Evolutionary conservation across 2,888 invertebrate genomes (phyloP).

Genomic region (Lithosia quadra): DNA sequence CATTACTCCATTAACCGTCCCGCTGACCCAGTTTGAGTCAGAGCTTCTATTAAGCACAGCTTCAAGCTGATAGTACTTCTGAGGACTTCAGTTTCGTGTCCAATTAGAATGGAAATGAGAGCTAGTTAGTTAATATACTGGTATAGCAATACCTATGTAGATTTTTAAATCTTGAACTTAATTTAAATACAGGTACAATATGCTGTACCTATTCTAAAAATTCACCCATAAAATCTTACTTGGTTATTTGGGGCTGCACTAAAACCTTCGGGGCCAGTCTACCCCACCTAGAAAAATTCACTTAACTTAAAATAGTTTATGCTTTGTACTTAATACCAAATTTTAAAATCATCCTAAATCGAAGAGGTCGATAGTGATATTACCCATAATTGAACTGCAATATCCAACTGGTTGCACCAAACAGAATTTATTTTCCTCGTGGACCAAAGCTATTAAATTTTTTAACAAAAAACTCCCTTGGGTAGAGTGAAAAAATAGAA

Average conservation of each 20-base stretch:
- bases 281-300: too few relatives aligned
- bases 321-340: too few relatives aligned
- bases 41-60: slow-evolving; percentile 18
- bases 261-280: too few relatives aligned
- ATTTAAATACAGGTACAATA: neutral
- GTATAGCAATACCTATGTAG: neutral
- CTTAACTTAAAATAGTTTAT: too few relatives aligned
- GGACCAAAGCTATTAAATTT: neutral
- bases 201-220: too few relatives aligned
- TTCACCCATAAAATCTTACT: too few relatives aligned
- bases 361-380: too few relatives aligned
- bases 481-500: neutral
- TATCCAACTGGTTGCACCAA: too few relatives aligned
- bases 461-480: neutral
- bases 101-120: slow-evolving; percentile 17
- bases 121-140: slow-evolving; percentile 4
- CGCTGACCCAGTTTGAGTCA: slow-evolving; percentile 15
- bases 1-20: slow-evolving; percentile 17
- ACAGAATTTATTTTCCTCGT: too few relatives aligned
- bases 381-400: neutral
- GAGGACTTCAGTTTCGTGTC: slow-evolving; percentile 10
- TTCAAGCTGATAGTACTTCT: slow-evolving; percentile 9
- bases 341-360: too few relatives aligned
- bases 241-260: too few relatives aligned
- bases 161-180: neutral